phyloP scores from a whole-genome alignment of 2,113 vertebrate genomes.

The human (Homo sapiens) region GRCh38 chr16:27400001-27400500 shows the following conservation, averaged over 20 bases:
- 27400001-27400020: not conserved
- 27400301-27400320: no score
- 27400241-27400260: not conserved
- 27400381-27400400: no score
- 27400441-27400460: no score
- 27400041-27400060: not conserved
- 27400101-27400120: not conserved
- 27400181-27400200: not conserved
- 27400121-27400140: not conserved
- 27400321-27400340: no score
- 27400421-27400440: no score
- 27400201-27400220: not conserved
- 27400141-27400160: not conserved
- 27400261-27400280: not conserved
- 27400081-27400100: not conserved
- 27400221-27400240: not conserved
- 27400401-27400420: no score
- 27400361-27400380: no score
- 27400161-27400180: not conserved
- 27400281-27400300: no score
- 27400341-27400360: no score
- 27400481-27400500: no score
- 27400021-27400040: not conserved
- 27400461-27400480: no score
- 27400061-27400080: not conserved